Base-by-base conservation (phyloP, 2,113 vertebrate genomes). In the Myiagra hebetior region DNA sequence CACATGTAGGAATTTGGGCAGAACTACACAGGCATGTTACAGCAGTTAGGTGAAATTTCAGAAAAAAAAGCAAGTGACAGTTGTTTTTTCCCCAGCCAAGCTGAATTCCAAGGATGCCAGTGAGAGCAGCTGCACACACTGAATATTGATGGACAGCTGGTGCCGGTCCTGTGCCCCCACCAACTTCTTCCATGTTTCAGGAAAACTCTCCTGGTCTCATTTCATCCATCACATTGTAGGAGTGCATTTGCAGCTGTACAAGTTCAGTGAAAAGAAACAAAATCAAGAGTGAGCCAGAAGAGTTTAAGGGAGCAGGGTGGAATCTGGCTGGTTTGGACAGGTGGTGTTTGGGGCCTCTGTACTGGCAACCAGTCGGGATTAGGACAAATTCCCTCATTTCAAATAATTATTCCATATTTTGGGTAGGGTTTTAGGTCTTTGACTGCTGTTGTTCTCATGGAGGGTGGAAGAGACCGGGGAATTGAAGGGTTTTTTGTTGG, bases 61-160 rank as follows among this genome's bases (percentile, higher is more conserved):
- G 68, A 8, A 76, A 60, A 62, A 77, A 68, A 87, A 85, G 13
- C 80, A 67, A 67, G 31, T 37, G 31, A 18, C 0, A 44, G 57
- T 85, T 82, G 78, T 90, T 91, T 96, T 89, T 96, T 96, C 93
- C 74, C 33, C 83, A 85, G 92, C 94, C 96, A 95, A 85, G 59
- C 63, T 83, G 68, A 94, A 97, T 97, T 95, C 88, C 91, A 80
- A 63, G 64, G 68, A 92, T 96, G 79, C 84, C 94, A 63, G 77
- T 5, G 13, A 26, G 73, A 95, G 87, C 89, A 96, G 87, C 93
- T 94, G 95, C 35, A 1, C 0, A 1, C 53, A 52, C 70, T 86
- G 89, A 93, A 90, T 94, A 81, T 77, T 85, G 85, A 95, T 91
- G 91, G 89, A 67, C 94, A 96, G 89, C 89, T 93, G 93, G 86